Evolutionary conservation across 2,888 invertebrate species (phyloP), one percentile per base, ranked within the genome.

Genomic region (Aporophyla nigra): DNA sequence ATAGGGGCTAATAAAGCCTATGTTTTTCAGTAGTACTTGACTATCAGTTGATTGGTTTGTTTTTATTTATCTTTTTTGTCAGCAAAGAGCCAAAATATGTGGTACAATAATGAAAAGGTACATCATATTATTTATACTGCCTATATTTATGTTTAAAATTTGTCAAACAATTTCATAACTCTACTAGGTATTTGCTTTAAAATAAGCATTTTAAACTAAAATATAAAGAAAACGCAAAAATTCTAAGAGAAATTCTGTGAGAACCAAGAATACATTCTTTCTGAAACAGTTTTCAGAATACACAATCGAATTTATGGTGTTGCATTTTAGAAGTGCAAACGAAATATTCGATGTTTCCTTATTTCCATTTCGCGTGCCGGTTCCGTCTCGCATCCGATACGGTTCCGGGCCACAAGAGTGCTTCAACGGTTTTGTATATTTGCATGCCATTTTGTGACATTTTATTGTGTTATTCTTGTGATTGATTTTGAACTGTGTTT

Each of bases 291-390:
- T 49, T 59, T 59, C 27, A 3, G 21, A 46, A 67, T 12, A 56
- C 49, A 58, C 40, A 63, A 69, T 51, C 24, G 33, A 71, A 71
- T 54, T 78, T 65, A 54, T 61, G 40, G n/a, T 27, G n/a, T 16
- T 69, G 65, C 61, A 72, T 73, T 73, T 67, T 58, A 40, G 27
- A 56, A 72, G 61, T 84, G 61, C 69, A 73, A 59, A 66, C 56
- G 40, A 83, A 83, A 81, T 66, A 66, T 84, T 51, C 69, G 16
- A 73, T 46, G 73, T 82, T 77, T 71, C 65, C 54, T 62, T 71
- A 85, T 80, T 83, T 65, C 33, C 51, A 86, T 83, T 83, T 80
- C 49, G 51, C 58, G 21, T 58, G 67, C 14, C 61, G 59, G 53
- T 61, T 54, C 40, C 61, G 65, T 27, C 65, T n/a, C 46, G 19